phyloP scores from a whole-genome alignment of 1,140 invertebrate species.

The Drosophila repletoides region DNA sequence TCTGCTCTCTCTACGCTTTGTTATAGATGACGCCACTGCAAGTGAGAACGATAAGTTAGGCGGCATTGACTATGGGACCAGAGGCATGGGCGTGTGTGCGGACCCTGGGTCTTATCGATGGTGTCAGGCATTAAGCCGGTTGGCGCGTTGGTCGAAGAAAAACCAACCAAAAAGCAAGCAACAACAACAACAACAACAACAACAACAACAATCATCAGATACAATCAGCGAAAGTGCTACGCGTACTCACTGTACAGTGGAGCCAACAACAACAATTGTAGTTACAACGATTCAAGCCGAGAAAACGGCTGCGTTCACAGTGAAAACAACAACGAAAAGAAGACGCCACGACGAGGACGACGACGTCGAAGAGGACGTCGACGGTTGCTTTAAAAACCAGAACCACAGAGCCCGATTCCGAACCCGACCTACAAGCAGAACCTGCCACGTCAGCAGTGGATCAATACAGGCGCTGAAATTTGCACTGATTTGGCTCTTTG shows the following conservation, averaged over 20 bases:
- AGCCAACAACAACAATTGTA: slow-evolving; percentile 26
- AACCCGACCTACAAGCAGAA: slow-evolving; percentile 13
- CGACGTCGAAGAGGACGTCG: slow-evolving; percentile 42
- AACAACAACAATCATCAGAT: slow-evolving; percentile 33
- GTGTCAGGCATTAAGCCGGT: slow-evolving; percentile 83
- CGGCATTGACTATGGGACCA: slow-evolving; percentile 91
- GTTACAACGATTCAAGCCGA: slow-evolving; percentile 40
- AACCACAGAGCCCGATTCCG: no score
- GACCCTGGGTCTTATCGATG: slow-evolving; percentile 88
- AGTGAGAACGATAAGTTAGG: slow-evolving; percentile 87
- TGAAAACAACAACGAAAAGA: slow-evolving; percentile 64
- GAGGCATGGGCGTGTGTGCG: slow-evolving; percentile 91
- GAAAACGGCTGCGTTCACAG: slow-evolving; percentile 62
- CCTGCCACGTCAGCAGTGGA: slow-evolving; percentile 29
- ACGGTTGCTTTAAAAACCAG: slow-evolving; percentile 15
- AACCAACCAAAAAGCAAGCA: slow-evolving; percentile 24
- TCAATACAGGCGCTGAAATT: slow-evolving; percentile 48
- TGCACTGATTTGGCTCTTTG: slow-evolving; percentile 54
- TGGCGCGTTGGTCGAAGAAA: slow-evolving; percentile 66
- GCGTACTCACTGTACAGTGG: no score
- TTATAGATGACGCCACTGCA: slow-evolving; percentile 86
- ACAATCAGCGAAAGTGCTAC: slow-evolving; percentile 44
- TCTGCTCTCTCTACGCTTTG: not conserved
- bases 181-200: slow-evolving; percentile 33
- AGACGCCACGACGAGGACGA: slow-evolving; percentile 24